phyloP scores from a whole-genome alignment of 92 coral and sea anemone genomes.

The Phenganax stokvisi region DNA sequence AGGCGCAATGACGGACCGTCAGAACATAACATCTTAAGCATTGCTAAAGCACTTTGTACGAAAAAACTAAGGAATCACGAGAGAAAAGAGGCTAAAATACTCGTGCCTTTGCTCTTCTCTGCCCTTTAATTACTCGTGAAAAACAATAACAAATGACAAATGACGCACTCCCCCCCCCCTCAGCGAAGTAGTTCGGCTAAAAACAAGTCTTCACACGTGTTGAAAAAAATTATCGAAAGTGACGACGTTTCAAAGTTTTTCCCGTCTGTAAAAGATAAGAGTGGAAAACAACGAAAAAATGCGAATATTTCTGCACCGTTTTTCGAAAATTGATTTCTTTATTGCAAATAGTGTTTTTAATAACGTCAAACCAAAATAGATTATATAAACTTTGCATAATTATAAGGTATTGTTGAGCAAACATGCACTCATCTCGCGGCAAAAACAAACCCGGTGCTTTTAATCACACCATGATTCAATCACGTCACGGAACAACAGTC shows the following conservation, averaged over 20 bases:
- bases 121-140: constrained; percentile 8
- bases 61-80: background rate
- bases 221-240: background rate
- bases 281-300: background rate
- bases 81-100: background rate
- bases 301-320: background rate
- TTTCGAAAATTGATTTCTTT: background rate
- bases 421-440: background rate
- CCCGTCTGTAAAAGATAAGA: background rate
- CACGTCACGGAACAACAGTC: background rate
- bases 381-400: constrained; percentile 23
- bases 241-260: background rate
- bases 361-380: constrained; percentile 13
- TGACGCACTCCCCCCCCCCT: background rate
- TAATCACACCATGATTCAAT: background rate
- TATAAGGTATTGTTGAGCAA: constrained; percentile 9
- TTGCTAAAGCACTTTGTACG: background rate
- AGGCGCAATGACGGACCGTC: constrained; percentile 14
- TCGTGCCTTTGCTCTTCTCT: background rate
- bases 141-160: constrained; percentile 1
- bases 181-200: background rate
- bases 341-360: background rate
- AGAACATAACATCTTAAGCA: constrained; percentile 19
- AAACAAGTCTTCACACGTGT: background rate
- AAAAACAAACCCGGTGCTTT: background rate